Evolutionary conservation across 1,140 invertebrate genomes (phyloP), one percentile per base, ranked within the genome.

Genomic region (Pogonognathellus flavescens): DNA sequence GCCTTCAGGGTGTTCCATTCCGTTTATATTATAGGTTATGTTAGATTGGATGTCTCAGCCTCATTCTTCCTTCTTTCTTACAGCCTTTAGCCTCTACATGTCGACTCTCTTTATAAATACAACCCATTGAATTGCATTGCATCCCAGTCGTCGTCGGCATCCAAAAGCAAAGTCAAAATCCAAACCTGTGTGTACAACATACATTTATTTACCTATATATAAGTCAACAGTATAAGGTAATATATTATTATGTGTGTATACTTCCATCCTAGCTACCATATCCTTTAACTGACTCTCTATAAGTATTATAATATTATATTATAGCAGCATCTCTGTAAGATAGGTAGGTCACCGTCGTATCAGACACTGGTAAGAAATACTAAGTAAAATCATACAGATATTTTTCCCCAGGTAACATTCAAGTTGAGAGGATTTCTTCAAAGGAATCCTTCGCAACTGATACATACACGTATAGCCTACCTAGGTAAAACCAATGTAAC

Each of bases 1-100:
- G 41, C 70, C 83, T 84, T 84, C 83, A 84, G 83, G 83, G 83
- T 84, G 83, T 84, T 84, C 83, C 70, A 66, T 76, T 53, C 66
- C 66, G 31, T 72, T 72, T 72, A 72, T 72, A 72, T 72, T 72
- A 72, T 72, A 72, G 66, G 66, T 72, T 72, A 72, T 72, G 66
- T 22, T 72, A 49, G 66, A 72, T 72, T 72, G 66, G 66, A 49
- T 72, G 66, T 72, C 25, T 72, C 66, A 72, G 31, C 66, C 66
- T 72, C 66, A 16, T 72, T 25, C 8, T 72, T 72, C 66, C 31
- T 41, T 41, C 66, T 72, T 41, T 41, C 66, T 72, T 72, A 72
- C 11, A 72, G 66, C 66, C 66, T 72, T 7, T 31, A 72, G 66
- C 66, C 66, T 41, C 31, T 72, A 72, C 66, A 72, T 31, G 66